phyloP scores from a whole-genome alignment of 1,140 invertebrate genomes.

The Ephestia elutella region DNA sequence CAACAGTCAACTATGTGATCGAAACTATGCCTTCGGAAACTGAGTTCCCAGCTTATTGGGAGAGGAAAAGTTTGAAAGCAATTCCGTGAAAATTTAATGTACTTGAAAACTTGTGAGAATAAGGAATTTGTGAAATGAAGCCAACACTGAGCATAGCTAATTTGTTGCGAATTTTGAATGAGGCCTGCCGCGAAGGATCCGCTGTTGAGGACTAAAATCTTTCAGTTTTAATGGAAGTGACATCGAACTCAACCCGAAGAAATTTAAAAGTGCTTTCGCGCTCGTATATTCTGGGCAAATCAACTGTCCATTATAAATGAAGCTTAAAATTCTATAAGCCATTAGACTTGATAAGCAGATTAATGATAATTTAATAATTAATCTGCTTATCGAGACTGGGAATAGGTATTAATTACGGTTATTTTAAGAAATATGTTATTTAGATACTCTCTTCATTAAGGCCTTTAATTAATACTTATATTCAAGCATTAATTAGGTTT shows the following conservation, averaged over 20 bases:
- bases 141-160: conserved; percentile 58
- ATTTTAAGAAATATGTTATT: too few relatives aligned
- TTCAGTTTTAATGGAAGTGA: conserved; percentile 17
- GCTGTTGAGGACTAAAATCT: conserved; percentile 8
- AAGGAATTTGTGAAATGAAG: conserved; percentile 62
- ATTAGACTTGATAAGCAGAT: too few relatives aligned
- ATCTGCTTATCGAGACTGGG: too few relatives aligned
- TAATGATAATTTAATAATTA: too few relatives aligned
- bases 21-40: conserved; percentile 61
- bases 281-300: neutral
- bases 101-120: conserved; percentile 57
- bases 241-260: conserved; percentile 1
- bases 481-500: too few relatives aligned
- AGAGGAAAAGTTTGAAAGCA: conserved; percentile 65
- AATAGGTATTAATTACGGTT: too few relatives aligned
- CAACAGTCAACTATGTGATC: conserved; percentile 48
- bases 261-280: neutral
- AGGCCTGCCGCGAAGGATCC: conserved; percentile 24
- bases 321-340: too few relatives aligned
- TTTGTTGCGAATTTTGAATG: conserved; percentile 58
- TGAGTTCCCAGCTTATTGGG: conserved; percentile 56
- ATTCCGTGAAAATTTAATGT: conserved; percentile 69
- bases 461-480: too few relatives aligned
- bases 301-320: neutral
- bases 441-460: too few relatives aligned